phyloP scores from a whole-genome alignment of 2,797 vertebrate genomes.

The Okamejei kenojei region DNA sequence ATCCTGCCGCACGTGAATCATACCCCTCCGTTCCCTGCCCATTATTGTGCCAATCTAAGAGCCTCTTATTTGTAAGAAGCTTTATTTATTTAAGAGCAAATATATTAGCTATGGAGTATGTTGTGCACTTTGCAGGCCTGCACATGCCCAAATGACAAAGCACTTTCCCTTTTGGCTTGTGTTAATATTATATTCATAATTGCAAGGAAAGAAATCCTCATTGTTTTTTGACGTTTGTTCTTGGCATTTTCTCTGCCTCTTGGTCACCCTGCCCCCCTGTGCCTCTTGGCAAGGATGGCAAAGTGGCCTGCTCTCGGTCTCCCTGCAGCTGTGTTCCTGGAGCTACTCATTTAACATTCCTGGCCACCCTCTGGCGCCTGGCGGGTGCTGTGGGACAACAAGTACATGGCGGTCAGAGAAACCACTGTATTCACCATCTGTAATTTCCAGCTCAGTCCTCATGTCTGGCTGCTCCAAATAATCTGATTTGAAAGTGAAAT shows the following conservation, averaged over 20 bases:
- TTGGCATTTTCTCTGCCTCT: not conserved
- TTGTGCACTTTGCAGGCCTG: not conserved
- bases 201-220: not conserved
- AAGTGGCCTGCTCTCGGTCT: not conserved
- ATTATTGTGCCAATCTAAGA: too few species aligned
- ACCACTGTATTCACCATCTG: not conserved
- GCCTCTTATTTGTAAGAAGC: too few species aligned
- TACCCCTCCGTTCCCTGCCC: too few species aligned
- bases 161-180: not conserved
- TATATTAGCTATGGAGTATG: too few species aligned
- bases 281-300: not conserved
- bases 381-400: not conserved
- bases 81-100: too few species aligned
- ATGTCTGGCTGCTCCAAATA: not conserved
- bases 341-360: not conserved
- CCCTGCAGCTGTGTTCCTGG: not conserved
- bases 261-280: not conserved
- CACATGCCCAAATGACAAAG: not conserved
- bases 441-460: not conserved
- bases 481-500: not conserved
- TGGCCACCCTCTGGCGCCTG: not conserved
- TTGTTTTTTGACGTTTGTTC: not conserved
- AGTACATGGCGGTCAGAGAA: not conserved
- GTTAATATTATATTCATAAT: constrained; percentile 4
- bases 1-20: too few species aligned